Evolutionary conservation across 2,797 vertebrate species (phyloP).

Genomic region (Catharus ustulatus): DNA sequence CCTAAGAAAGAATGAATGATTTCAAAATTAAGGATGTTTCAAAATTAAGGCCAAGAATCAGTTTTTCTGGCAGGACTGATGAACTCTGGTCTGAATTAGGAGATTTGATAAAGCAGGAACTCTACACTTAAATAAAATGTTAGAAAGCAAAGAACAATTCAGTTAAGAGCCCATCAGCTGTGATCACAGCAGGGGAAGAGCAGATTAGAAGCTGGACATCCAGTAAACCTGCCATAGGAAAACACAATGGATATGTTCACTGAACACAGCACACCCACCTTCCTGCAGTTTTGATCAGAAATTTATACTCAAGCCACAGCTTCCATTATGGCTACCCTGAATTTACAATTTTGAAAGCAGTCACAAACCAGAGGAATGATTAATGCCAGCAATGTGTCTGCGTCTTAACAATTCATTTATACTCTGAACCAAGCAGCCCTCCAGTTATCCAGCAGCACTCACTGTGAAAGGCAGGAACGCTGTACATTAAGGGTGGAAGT

Average conservation of each 20-base stretch:
- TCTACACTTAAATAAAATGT: constrained; percentile 3
- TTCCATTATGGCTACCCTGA: not conserved
- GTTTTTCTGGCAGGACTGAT: constrained; percentile 4
- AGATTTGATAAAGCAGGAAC: constrained; percentile 19
- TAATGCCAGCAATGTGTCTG: not conserved
- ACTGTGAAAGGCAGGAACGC: not conserved
- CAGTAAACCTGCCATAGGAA: not conserved
- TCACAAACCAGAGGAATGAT: not conserved
- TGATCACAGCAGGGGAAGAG: not conserved
- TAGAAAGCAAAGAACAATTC: constrained; percentile 34
- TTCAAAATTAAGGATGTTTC: not conserved
- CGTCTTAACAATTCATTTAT: not conserved
- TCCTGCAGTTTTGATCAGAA: not conserved
- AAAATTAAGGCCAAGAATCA: constrained; percentile 9
- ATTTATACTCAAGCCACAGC: not conserved
- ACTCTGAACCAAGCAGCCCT: not conserved
- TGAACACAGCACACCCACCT: not conserved
- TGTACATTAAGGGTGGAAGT: not conserved
- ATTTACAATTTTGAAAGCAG: not conserved
- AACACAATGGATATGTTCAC: not conserved
- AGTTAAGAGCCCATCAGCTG: not conserved
- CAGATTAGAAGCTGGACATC: not conserved
- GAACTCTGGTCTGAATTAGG: not conserved
- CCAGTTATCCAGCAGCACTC: not conserved
- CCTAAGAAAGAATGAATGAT: not conserved